Evolutionary conservation across 2,888 invertebrate species (phyloP), one percentile per base, ranked within the genome.

Genomic region (Scaptodrosophila latifasciaeformis): DNA sequence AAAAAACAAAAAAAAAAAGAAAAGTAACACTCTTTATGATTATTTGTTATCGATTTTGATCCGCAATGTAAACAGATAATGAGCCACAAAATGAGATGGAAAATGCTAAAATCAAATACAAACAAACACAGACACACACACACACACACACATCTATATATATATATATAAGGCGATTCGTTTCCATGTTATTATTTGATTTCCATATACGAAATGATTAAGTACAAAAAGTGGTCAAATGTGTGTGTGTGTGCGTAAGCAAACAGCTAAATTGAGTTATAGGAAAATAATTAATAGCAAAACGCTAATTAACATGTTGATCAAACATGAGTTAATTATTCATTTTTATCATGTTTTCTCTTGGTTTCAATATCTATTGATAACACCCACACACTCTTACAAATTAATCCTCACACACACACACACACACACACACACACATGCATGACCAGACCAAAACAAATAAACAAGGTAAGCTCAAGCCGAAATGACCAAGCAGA

Each of bases 231-330:
- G n/a, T n/a, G n/a, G n/a, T n/a, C n/a, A n/a, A n/a, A n/a, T n/a
- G n/a, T n/a, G n/a, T n/a, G n/a, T n/a, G n/a, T n/a, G n/a, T n/a
- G n/a, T n/a, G n/a, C n/a, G n/a, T 17, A 48, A 29, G 12, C 13
- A 49, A 27, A 42, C 21, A 30, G 9, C n/a, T 7, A 6, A 31
- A 45, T 17, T 21, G 24, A 44, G 66, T 72, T 65, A 75, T 75
- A 61, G 59, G 67, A 64, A 75, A 64, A 68, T 75, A 78, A 76
- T 78, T 75, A 75, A 75, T 75, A 63, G 67, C 57, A 64, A 72
- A 69, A 55, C 68, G 63, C 70, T 78, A 75, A 72, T 76, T 78
- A 75, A 74, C 68, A 72, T 75, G 78, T 78, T 78, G 65, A 76
- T 76, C 75, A 78, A 72, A 78, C 70, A 75, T 58, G 59, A 61